Conservation (phyloP, 2,797 vertebrate species). For the Urophycis tenuis region DNA sequence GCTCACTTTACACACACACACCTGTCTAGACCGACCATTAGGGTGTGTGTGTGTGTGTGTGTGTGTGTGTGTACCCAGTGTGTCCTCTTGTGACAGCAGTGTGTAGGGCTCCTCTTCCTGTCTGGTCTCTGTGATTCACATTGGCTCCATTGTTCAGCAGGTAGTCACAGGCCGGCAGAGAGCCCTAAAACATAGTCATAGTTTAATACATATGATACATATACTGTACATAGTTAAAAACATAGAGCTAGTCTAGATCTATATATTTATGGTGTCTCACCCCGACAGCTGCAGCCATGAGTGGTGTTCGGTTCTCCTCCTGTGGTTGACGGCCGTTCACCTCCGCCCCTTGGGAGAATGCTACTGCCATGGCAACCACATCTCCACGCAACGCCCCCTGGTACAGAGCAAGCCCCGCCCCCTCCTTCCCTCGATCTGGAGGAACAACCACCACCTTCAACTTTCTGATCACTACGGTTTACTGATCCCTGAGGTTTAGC, state of each 20-base stretch:
- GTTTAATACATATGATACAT: too few relatives aligned
- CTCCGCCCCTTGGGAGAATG: conserved; percentile 59
- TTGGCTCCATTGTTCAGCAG: conserved; percentile 70
- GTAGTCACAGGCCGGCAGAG: conserved; percentile 69
- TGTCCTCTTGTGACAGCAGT: conserved; percentile 66
- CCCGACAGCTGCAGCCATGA: conserved; percentile 67
- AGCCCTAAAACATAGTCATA: conserved; percentile 52
- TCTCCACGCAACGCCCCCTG: conserved; percentile 53
- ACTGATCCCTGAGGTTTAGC: too few relatives aligned
- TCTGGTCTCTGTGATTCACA: conserved; percentile 66
- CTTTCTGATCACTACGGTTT: background rate
- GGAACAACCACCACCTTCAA: background rate
- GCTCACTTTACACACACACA: conserved; percentile 47
- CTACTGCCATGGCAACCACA: conserved; percentile 58
- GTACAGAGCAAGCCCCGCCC: conserved; percentile 45
- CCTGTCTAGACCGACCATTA: background rate
- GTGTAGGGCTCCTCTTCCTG: conserved; percentile 68
- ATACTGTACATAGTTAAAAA: background rate
- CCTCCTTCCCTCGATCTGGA: conserved; percentile 33
- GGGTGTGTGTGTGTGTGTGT: conserved; percentile 8
- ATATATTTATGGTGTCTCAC: conserved; percentile 47
- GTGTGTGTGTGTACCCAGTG: conserved; percentile 41
- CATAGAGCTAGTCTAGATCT: too few relatives aligned
- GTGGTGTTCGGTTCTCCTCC: conserved; percentile 60
- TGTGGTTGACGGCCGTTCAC: conserved; percentile 57